These are phyloP conservation scores for Hesperophylax magnus DNA, from an alignment of 1,140 invertebrate genomes.

Conservation along the genomic window DNA sequence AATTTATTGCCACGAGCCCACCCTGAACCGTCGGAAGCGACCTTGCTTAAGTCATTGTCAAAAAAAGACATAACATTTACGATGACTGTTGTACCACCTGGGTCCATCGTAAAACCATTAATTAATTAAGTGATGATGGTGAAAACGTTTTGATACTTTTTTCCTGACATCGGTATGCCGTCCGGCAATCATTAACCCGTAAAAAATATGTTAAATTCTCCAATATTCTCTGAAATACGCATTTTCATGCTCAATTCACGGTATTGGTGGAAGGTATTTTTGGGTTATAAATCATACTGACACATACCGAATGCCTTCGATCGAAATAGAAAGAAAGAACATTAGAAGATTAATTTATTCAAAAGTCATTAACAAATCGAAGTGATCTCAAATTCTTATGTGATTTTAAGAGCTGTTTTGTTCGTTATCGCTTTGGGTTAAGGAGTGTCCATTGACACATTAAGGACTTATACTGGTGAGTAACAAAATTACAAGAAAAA, in stretches of 20 bases:
- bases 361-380: too few relatives aligned
- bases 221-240: constrained; percentile 17
- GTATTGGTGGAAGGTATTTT: constrained; percentile 8
- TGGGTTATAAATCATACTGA: constrained; percentile 6
- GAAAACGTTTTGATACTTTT: constrained; percentile 8
- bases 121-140: constrained; percentile 29
- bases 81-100: constrained; percentile 26
- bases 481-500: too few relatives aligned
- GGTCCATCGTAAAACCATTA: constrained; percentile 15
- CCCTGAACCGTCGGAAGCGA: constrained; percentile 8
- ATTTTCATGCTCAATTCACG: background rate
- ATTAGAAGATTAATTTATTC: too few relatives aligned
- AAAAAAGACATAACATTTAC: constrained; percentile 19
- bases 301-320: background rate
- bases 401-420: too few relatives aligned
- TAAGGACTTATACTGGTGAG: too few relatives aligned
- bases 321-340: too few relatives aligned
- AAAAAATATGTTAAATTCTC: constrained; percentile 23
- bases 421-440: too few relatives aligned
- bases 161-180: constrained; percentile 15
- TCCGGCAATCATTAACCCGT: background rate
- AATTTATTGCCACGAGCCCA: background rate
- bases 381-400: too few relatives aligned
- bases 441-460: too few relatives aligned
- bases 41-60: constrained; percentile 14